Percentiles rank a stretch among this genome's conserved stretches.
Evolutionary conservation across 2,797 vertebrate genomes (phyloP).

Genomic region (Paramormyrops hopkinsi): DNA sequence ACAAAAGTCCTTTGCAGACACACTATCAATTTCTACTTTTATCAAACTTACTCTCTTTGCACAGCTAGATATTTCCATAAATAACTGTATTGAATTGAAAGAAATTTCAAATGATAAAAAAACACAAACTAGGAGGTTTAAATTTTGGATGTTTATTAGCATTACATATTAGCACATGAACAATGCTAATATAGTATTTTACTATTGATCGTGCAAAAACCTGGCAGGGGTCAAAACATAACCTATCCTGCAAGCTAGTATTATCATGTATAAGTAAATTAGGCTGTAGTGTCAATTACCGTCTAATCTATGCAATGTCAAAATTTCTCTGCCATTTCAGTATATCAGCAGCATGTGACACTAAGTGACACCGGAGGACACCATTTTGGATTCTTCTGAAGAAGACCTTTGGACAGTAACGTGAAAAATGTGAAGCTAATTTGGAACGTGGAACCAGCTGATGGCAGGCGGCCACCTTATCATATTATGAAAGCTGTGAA

Average conservation of each 20-base stretch:
- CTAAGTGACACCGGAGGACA: neutral
- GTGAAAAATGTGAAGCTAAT: neutral
- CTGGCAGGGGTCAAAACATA: neutral
- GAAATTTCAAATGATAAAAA: neutral
- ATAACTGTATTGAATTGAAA: neutral
- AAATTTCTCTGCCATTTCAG: neutral
- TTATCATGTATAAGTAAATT: neutral
- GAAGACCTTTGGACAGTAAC: neutral
- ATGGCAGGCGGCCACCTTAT: neutral
- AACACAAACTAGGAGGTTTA: neutral
- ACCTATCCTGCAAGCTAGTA: neutral
- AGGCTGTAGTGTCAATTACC: neutral
- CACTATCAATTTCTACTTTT: neutral
- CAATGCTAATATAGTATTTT: neutral
- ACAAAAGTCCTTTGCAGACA: neutral
- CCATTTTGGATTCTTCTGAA: neutral
- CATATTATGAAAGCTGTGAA: neutral
- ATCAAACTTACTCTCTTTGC: neutral
- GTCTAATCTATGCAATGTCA: neutral
- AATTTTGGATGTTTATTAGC: neutral
- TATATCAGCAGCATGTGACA: neutral
- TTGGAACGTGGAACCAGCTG: neutral
- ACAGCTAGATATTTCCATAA: neutral
- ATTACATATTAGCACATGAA: neutral
- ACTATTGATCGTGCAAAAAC: neutral